Evolutionary conservation across 2,113 vertebrate genomes (phyloP), one percentile per base, ranked within the genome.

Genomic region (Sinosuthora webbiana): DNA sequence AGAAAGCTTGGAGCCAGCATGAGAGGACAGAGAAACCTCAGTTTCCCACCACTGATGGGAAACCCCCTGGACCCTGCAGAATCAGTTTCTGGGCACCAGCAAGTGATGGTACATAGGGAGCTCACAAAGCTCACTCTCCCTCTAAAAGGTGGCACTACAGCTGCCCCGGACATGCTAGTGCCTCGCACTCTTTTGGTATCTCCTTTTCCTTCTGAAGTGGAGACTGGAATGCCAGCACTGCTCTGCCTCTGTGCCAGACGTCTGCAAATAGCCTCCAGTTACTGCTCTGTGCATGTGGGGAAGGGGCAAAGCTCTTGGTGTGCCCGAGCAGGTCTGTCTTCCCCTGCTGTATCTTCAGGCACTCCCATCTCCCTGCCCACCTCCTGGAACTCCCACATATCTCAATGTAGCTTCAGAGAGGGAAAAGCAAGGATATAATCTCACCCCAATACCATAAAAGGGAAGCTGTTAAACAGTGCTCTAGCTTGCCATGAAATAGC

Each of bases 231-330:
- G 22, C 28, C n/a, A 67, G 28, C 4, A 57, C 24, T 21, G 12
- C 22, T 53, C 47, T 75, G 42, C 23, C 50, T 35, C 56, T 10
- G 4, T 35, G 28, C 16, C n/a, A 63, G n/a, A 76, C 6, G 3
- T 3, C 33, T 47, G 49, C 27, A 30, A 69, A 62, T 23, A 81
- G 41, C 30, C 27, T 3, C 30, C 30, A 3, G 1, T 17, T 37
- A 42, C 27, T 4, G 2, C 33, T 39, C 15, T 21, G 6, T 1
- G 0, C 0, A 0, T 41, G 10, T 62, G 7, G 8, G 14, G 12
- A 67, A 27, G 18, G 12, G 5, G 8, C 8, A 41, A 78, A 89
- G 52, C 16, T 70, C 37, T 24, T 8, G 6, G 11, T 55, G 42
- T 37, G 28, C 42, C 62, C 62, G 6, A 70, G 42, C 37, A 68